phyloP scores from a whole-genome alignment of 2,113 vertebrate species.

The Xerus inauris region DNA sequence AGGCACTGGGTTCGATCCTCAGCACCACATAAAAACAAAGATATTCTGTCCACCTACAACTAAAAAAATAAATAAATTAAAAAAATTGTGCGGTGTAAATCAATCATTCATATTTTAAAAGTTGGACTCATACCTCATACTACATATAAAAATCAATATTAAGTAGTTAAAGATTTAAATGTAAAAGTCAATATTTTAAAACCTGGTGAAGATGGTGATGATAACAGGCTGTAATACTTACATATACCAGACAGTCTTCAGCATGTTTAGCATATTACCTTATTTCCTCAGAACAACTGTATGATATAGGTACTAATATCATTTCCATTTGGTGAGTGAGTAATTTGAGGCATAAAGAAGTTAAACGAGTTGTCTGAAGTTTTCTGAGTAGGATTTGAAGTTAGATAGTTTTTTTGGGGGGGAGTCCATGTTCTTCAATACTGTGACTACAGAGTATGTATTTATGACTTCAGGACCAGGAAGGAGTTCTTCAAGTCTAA shows the following conservation, averaged over 20 bases:
- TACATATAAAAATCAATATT: not conserved
- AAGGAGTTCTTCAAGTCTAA: not conserved
- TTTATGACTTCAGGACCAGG: not conserved
- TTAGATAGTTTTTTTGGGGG: not conserved
- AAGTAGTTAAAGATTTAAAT: conserved; percentile 29
- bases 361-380: not conserved
- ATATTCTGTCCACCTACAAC: no score
- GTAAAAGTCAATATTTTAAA: not conserved
- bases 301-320: not conserved
- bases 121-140: not conserved
- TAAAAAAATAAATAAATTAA: no score
- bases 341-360: not conserved
- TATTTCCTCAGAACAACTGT: not conserved
- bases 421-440: not conserved
- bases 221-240: not conserved
- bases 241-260: not conserved
- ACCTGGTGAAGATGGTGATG: not conserved
- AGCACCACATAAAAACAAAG: no score
- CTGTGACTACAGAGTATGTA: not conserved
- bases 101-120: not conserved
- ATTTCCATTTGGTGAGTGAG: not conserved
- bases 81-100: not conserved
- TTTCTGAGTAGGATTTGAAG: not conserved
- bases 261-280: not conserved
- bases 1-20: no score